These are phyloP conservation scores for Nothoprocta perdicaria DNA, from an alignment of 2,113 vertebrate genomes.

Conservation along the genomic window DNA sequence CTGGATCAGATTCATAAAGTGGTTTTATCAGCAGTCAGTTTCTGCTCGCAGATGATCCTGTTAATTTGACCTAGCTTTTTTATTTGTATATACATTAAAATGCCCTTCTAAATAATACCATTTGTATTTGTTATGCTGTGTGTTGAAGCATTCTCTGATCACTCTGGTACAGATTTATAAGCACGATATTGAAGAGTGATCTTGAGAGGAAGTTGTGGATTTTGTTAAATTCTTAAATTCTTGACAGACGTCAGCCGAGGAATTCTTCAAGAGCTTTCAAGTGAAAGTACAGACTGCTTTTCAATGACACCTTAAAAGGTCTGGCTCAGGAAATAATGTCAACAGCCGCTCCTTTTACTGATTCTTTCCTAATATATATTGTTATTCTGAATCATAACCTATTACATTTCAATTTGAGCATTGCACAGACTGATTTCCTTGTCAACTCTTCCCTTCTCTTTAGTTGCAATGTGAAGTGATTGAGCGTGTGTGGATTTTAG, in stretches of 20 bases:
- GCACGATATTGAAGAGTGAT: background rate
- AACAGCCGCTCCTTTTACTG: background rate
- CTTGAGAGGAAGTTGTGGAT: background rate
- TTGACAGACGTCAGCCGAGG: background rate
- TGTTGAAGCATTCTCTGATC: constrained; percentile 5
- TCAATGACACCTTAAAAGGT: constrained; percentile 14
- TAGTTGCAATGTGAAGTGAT: constrained; percentile 1
- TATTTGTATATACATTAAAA: constrained; percentile 58
- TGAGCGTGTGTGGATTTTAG: background rate
- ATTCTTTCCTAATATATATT: background rate
- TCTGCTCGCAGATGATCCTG: constrained; percentile 38
- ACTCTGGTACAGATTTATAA: constrained; percentile 9
- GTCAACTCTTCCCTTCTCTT: background rate
- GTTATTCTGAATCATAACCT: background rate
- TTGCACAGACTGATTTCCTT: constrained; percentile 17
- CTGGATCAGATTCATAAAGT: constrained; percentile 4
- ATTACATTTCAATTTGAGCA: constrained; percentile 48
- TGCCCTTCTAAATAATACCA: background rate
- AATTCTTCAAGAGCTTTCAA: background rate
- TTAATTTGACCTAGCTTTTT: constrained; percentile 45
- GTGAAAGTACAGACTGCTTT: background rate
- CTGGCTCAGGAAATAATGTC: constrained; percentile 22
- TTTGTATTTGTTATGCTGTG: constrained; percentile 40
- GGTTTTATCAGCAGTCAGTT: background rate
- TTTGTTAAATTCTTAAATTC: background rate